Evolutionary conservation across 2,888 invertebrate genomes (phyloP).

Genomic region (Tetramorium bicarinatum): DNA sequence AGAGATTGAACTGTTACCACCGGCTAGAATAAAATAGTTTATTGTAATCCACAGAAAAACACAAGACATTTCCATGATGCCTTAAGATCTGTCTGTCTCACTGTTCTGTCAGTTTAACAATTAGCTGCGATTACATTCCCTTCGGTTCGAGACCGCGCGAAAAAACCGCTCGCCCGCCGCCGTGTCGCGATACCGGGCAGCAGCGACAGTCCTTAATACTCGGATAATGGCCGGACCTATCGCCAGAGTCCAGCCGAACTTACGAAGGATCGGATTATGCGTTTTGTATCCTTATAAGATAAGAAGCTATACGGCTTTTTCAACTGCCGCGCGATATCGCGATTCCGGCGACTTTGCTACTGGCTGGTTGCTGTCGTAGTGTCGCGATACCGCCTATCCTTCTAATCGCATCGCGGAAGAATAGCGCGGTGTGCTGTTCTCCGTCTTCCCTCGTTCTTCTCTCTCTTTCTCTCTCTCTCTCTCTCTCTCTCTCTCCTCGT

Average conservation of each 20-base stretch:
- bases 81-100: slow-evolving; percentile 81
- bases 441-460: slow-evolving; percentile 25
- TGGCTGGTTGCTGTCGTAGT: slow-evolving; percentile 24
- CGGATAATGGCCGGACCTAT: neutral
- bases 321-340: slow-evolving; percentile 37
- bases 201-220: slow-evolving; percentile 37
- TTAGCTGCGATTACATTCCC: slow-evolving; percentile 81
- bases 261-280: slow-evolving; percentile 49
- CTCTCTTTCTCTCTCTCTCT: neutral
- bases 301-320: slow-evolving; percentile 12
- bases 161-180: slow-evolving; percentile 63
- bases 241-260: slow-evolving; percentile 4
- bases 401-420: slow-evolving; percentile 28
- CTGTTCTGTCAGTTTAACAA: slow-evolving; percentile 84
- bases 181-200: slow-evolving; percentile 27
- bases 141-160: slow-evolving; percentile 70
- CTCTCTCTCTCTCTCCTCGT: slow-evolving; percentile 17
- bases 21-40: slow-evolving; percentile 85
- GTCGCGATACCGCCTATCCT: slow-evolving; percentile 18
- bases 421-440: slow-evolving; percentile 34
- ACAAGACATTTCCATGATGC: slow-evolving; percentile 84
- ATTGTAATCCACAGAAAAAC: slow-evolving; percentile 86
- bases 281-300: slow-evolving; percentile 18
- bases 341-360: slow-evolving; percentile 6
- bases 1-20: slow-evolving; percentile 21